Base-by-base conservation (phyloP, 2,797 vertebrate genomes). In the Microctenopoma steveboyesi region DNA sequence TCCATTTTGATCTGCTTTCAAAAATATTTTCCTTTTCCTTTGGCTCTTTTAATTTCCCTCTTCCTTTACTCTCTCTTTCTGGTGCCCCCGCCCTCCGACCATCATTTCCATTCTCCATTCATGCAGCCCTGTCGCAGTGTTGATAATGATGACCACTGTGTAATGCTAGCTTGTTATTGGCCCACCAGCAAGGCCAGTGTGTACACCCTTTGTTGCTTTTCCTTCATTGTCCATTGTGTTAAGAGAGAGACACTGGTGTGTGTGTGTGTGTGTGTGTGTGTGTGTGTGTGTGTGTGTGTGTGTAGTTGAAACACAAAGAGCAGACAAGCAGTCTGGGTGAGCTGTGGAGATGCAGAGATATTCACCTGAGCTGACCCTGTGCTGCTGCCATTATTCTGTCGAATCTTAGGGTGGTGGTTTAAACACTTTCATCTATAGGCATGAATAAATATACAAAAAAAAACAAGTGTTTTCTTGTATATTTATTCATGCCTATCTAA, bases 131-230 rank as follows among this genome's bases (percentile, higher is more conserved):
- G 83, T 81, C 83, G 64, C 76, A 66, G 76, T 46, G 72, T 85
- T 86, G 74, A 89, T 86, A 82, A 84, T 82, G 85, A 88, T 88
- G 87, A 90, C 85, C 84, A 83, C 79, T 81, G 80, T 83, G 86
- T 89, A 86, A 88, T 74, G 80, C 67, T 79, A 81, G 74, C 83
- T 84, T 86, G 73, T 81, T 85, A 79, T 73, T 86, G 85, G 86
- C 82, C 83, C 78, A 82, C 82, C 86, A 76, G 79, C 67, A 58
- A 75, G 85, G 74, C 86, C 84, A 76, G 66, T 76, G 80, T 82
- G 78, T 81, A 61, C 81, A 83, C 79, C 80, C 81, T 82, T 80
- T 76, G 80, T 79, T 77, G 81, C 80, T 69, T 78, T 81, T 67
- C 57, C 81, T 81, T 79, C 80, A 85, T 81, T 83, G 84, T 84